Evolutionary conservation across 2,888 invertebrate genomes (phyloP).

Genomic region (Pheosia tremula): DNA sequence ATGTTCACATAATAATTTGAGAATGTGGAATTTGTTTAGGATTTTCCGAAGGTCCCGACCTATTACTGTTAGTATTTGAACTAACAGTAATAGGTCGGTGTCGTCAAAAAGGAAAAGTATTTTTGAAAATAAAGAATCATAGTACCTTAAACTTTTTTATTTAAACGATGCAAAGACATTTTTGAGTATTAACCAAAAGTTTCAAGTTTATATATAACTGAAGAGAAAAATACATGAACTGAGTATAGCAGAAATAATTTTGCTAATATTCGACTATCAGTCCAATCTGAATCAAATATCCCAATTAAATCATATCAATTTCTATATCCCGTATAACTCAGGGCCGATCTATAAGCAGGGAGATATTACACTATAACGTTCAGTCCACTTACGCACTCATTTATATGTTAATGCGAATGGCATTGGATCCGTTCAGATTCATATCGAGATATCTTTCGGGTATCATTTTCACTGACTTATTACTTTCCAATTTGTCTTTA

Average conservation of each 20-base stretch:
- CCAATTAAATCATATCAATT: slow-evolving; percentile 53
- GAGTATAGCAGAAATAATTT: not conserved
- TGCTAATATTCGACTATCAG: slow-evolving; percentile 31
- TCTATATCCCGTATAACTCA: slow-evolving; percentile 60
- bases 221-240: not conserved
- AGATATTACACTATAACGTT: slow-evolving; percentile 64
- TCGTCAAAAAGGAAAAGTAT: too few species aligned
- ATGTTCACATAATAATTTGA: slow-evolving; percentile 56
- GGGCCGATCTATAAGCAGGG: slow-evolving; percentile 55
- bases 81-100: not conserved
- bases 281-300: slow-evolving; percentile 43
- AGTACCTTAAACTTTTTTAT: too few species aligned
- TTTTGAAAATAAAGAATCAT: too few species aligned
- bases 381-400: slow-evolving; percentile 82
- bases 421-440: slow-evolving; percentile 75
- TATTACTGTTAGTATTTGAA: too few species aligned
- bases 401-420: slow-evolving; percentile 81
- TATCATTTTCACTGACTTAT: slow-evolving; percentile 84
- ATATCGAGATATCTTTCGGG: slow-evolving; percentile 76
- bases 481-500: slow-evolving; percentile 83
- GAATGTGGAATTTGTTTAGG: too few species aligned
- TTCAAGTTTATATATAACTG: not conserved
- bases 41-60: not conserved
- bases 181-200: not conserved
- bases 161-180: not conserved